Base-by-base conservation (phyloP, 2,888 invertebrate genomes). In the Cenopis cana region DNA sequence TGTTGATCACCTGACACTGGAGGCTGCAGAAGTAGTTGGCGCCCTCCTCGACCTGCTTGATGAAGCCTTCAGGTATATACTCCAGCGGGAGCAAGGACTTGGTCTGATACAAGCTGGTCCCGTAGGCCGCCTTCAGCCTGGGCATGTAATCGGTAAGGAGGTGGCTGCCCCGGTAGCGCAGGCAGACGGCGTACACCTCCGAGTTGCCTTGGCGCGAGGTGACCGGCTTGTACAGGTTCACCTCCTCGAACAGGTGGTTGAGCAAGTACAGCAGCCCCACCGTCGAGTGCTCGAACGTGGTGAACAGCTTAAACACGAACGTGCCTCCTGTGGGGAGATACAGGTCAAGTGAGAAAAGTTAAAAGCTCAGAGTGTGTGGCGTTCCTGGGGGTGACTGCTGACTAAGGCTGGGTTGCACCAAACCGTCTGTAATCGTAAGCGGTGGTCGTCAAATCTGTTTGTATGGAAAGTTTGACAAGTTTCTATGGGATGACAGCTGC, bases 131-230 rank as follows among this genome's bases (percentile, higher is more conserved):
- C 74, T 90, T 86, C 0, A 96, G 83, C 1, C 83, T 84, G 3
- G 89, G 80, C 46, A 95, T 77, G 78, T 91, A 94, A 0, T 88
- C 87, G 6, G 84, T 81, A 0, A 94, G 75, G n/a, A 76, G 76
- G 8, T 88, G 76, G 14, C 77, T 79, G 2, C 95, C 95, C 76
- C 93, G 93, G 81, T 94, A 97, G 24, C 93, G 91, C 33, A 95
- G 84, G 79, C 97, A 97, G 36, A 99, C 92, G 0, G 98, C 94
- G 83, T 99, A 99, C 0, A 97, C 95, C 89, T 99, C 99, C 0
- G 99, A 99, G 88, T 99, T 99, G 9, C 99, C 99, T 81, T 97
- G 96, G 83, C 98, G 97, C n/a, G 99, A 99, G 0, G 98, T 97
- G 0, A 95, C 96, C 0, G 99, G 99, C 85, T 99, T 99, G 83